Evolutionary conservation across 2,888 invertebrate genomes (phyloP).

Genomic region (Mechanitis messenoides): DNA sequence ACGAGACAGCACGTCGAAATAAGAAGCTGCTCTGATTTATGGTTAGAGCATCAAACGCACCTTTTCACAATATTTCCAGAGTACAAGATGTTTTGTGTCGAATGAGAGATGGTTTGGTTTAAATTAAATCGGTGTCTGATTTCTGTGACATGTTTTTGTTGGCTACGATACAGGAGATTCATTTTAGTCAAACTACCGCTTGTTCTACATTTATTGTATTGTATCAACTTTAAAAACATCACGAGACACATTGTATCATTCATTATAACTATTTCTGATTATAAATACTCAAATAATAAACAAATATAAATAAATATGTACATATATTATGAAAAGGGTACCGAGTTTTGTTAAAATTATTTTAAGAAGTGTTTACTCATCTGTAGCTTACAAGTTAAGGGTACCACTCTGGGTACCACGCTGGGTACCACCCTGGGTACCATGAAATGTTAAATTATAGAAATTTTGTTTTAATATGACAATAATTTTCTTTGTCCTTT

Average conservation of each 20-base stretch:
- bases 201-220: neutral
- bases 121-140: slow-evolving; percentile 53
- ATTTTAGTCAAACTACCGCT: slow-evolving; percentile 31
- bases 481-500: no score
- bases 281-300: no score
- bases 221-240: slow-evolving; percentile 9
- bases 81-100: slow-evolving; percentile 71
- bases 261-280: no score
- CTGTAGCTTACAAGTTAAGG: no score
- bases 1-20: slow-evolving; percentile 57
- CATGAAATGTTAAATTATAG: no score
- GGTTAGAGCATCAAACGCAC: slow-evolving; percentile 43
- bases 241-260: neutral
- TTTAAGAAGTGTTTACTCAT: no score
- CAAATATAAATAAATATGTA: no score
- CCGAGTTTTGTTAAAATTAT: no score
- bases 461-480: no score
- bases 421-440: no score
- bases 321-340: no score
- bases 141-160: slow-evolving; percentile 61
- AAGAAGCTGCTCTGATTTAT: slow-evolving; percentile 67
- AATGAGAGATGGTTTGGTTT: slow-evolving; percentile 56
- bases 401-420: no score
- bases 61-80: slow-evolving; percentile 67
- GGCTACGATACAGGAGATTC: slow-evolving; percentile 40